Evolutionary conservation across 1,140 invertebrate genomes (phyloP).

Genomic region (Eumeta japonica): DNA sequence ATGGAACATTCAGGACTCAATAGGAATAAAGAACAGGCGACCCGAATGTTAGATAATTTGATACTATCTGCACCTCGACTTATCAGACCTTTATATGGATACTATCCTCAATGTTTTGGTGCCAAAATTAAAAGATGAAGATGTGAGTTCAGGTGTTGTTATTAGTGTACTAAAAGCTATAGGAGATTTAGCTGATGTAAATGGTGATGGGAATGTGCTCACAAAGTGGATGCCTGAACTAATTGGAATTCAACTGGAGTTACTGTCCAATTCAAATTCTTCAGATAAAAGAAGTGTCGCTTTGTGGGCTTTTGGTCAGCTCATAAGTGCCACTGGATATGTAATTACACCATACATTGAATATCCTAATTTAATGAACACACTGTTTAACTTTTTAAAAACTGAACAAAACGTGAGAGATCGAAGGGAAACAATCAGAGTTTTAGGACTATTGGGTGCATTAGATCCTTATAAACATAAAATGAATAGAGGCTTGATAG

Average conservation of each 20-base stretch:
- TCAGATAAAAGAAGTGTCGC: constrained; percentile 88
- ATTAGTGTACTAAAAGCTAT: constrained; percentile 88
- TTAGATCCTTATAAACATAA: constrained; percentile 94
- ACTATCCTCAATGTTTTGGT: constrained; percentile 91
- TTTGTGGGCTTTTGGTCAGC: constrained; percentile 85
- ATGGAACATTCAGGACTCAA: constrained; percentile 92
- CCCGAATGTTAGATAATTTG: constrained; percentile 92
- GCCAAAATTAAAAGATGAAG: constrained; percentile 88
- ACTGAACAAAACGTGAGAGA: constrained; percentile 81
- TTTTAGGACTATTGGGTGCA: constrained; percentile 86
- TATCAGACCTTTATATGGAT: constrained; percentile 93
- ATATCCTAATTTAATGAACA: constrained; percentile 84
- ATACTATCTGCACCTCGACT: constrained; percentile 91
- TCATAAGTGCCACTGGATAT: constrained; percentile 87
- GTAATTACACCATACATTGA: constrained; percentile 87
- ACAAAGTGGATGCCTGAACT: constrained; percentile 87
- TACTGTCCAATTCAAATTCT: constrained; percentile 86
- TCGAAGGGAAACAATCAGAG: constrained; percentile 80
- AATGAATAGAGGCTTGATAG: constrained; percentile 87
- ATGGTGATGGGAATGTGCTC: constrained; percentile 82
- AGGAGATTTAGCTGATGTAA: constrained; percentile 93
- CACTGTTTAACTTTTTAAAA: constrained; percentile 88
- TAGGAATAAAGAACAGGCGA: constrained; percentile 93
- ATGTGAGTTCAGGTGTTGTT: constrained; percentile 89
- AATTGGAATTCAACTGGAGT: constrained; percentile 82